Evolutionary conservation across 2,797 vertebrate species (phyloP).

Genomic region (Pagetopsis macropterus): DNA sequence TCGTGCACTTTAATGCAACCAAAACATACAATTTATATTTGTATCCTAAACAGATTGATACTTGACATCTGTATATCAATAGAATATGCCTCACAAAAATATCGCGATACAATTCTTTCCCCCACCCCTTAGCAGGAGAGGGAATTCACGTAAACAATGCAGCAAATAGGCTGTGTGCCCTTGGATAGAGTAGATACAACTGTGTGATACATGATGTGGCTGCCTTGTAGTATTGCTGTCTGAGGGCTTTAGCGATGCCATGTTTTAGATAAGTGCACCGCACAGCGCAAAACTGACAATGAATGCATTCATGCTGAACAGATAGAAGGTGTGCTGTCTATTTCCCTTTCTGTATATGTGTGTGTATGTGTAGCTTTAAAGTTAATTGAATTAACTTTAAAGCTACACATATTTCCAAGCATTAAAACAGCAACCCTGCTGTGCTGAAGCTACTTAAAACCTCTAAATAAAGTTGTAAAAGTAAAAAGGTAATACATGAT

Average conservation of each 20-base stretch:
- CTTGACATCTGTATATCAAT: no score
- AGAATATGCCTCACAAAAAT: no score
- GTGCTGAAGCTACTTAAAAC: background rate
- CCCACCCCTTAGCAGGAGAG: background rate
- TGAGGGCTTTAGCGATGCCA: conserved; percentile 27
- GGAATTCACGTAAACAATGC: conserved; percentile 22
- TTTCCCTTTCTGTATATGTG: background rate
- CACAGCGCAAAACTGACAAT: conserved; percentile 34
- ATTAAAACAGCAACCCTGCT: background rate
- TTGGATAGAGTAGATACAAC: conserved; percentile 12
- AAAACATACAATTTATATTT: no score
- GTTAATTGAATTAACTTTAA: conserved; percentile 1
- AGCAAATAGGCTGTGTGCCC: background rate
- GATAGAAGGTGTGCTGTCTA: background rate
- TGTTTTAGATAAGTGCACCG: conserved; percentile 38
- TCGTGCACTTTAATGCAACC: no score
- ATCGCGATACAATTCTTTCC: no score
- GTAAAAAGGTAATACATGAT: background rate
- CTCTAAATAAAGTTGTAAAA: conserved; percentile 18
- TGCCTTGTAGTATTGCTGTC: conserved; percentile 12
- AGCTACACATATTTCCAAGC: conserved; percentile 7
- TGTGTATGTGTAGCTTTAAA: conserved; percentile 5
- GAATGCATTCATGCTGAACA: conserved; percentile 24
- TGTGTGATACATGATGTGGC: conserved; percentile 8
- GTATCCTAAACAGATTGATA: no score